Conservation (phyloP, 1,140 invertebrate genomes). For the Chionoecetes opilio region DNA sequence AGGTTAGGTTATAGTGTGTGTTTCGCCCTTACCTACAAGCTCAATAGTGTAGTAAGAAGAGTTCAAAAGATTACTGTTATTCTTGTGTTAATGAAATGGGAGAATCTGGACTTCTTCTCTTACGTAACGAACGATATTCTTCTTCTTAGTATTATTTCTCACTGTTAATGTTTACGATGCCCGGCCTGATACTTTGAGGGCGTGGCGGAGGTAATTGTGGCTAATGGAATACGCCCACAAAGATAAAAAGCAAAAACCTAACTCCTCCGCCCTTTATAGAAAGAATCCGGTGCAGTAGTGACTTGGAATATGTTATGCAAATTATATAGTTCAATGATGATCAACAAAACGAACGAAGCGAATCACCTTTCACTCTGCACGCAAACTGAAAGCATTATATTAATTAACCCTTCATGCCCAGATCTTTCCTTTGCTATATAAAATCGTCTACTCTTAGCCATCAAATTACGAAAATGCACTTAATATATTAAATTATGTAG, state of each 20-base stretch:
- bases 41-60: no score
- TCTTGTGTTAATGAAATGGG: slow-evolving; percentile 1
- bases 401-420: no score
- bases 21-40: not conserved
- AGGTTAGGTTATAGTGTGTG: not conserved
- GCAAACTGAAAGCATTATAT: not conserved
- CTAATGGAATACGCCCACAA: slow-evolving; percentile 16
- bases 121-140: not conserved
- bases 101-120: not conserved
- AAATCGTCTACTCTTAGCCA: no score
- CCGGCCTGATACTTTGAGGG: not conserved
- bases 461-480: no score
- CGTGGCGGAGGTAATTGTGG: not conserved
- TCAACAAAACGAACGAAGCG: not conserved
- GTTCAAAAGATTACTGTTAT: not conserved
- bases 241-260: no score
- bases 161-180: not conserved
- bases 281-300: not conserved
- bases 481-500: no score
- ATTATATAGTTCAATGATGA: no score
- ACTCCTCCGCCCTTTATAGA: not conserved
- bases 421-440: no score
- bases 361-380: not conserved
- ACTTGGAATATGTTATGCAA: not conserved
- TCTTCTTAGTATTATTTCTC: not conserved